Base-by-base conservation (phyloP, 1,140 invertebrate genomes). In the Bombus haemorrhoidalis region DNA sequence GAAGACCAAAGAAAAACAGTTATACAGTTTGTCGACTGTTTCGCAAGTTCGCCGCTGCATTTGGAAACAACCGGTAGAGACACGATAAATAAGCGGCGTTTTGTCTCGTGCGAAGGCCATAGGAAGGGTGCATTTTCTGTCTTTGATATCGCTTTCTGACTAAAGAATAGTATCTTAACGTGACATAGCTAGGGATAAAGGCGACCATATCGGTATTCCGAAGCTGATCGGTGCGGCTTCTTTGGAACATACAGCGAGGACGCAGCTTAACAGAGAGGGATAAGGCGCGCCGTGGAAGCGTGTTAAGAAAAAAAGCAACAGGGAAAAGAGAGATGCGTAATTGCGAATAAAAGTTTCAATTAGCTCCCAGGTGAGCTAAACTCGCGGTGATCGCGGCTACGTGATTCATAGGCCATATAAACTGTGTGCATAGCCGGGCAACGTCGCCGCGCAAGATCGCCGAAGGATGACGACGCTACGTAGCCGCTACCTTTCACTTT, bases 281-380 rank as follows among this genome's bases (percentile, higher is more conserved):
- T n/a, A 5, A 34, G 22, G 53, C 72, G 43, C 62, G 59, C 25
- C 18, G 72, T 37, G 43, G 59, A n/a, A 69, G 62, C 72, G 81
- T 53, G 59, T 66, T 66, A 62, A 47, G 66, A 59, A 47, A 41
- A 53, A 39, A 78, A 82, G 32, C 13, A 66, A 6, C n/a, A 66
- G n/a, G 15, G n/a, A 18, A 66, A 75, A 83, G 77, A 77, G 68
- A 77, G 71, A 76, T 64, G 71, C 80, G 79, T 89, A 91, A 91
- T 91, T 90, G 87, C 89, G 89, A 87, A 91, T 89, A 91, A 91
- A 91, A 90, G 90, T 90, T 90, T 90, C 89, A 90, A 90, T 90
- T 90, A 90, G 86, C 89, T 90, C 86, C 9, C 28, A n/a, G 69
- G 47, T 53, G 47, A 53, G 64, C 79, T 86, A 81, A 72, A 83